Evolutionary conservation across 1,140 invertebrate species (phyloP).

Genomic region (Caerostris extrusa): DNA sequence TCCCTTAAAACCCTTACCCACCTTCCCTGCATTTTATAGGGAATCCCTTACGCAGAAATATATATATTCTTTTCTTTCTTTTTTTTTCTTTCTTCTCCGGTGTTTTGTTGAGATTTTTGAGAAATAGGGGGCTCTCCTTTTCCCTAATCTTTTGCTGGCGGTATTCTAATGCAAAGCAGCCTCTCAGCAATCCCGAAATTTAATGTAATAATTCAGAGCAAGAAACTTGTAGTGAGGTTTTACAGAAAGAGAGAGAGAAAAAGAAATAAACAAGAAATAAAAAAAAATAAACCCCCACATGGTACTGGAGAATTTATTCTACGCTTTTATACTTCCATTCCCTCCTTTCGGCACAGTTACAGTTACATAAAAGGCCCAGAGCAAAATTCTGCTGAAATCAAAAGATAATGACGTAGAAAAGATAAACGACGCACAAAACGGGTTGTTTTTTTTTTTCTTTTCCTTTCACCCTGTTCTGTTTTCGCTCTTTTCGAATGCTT

Average conservation of each 20-base stretch:
- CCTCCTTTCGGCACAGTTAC: slow-evolving; percentile 36
- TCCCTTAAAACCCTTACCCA: background rate
- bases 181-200: slow-evolving; percentile 36
- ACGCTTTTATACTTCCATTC: slow-evolving; percentile 33
- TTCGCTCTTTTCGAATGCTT: slow-evolving; percentile 27
- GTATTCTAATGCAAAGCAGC: slow-evolving; percentile 74
- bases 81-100: background rate
- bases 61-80: slow-evolving; percentile 21
- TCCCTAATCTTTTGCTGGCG: slow-evolving; percentile 20
- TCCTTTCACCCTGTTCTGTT: background rate
- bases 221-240: slow-evolving; percentile 39
- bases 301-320: slow-evolving; percentile 46
- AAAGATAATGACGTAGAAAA: slow-evolving; percentile 76
- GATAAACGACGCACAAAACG: slow-evolving; percentile 72
- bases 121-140: background rate
- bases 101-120: slow-evolving; percentile 48
- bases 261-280: background rate
- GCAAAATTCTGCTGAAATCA: slow-evolving; percentile 63
- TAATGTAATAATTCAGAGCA: slow-evolving; percentile 71
- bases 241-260: background rate
- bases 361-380: slow-evolving; percentile 12
- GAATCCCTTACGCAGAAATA: slow-evolving; percentile 19
- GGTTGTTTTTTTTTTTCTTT: background rate
- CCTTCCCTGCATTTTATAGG: background rate
- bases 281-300: slow-evolving; percentile 22